Base-by-base conservation (phyloP, 2,113 vertebrate genomes). In the Centropus unirufus region DNA sequence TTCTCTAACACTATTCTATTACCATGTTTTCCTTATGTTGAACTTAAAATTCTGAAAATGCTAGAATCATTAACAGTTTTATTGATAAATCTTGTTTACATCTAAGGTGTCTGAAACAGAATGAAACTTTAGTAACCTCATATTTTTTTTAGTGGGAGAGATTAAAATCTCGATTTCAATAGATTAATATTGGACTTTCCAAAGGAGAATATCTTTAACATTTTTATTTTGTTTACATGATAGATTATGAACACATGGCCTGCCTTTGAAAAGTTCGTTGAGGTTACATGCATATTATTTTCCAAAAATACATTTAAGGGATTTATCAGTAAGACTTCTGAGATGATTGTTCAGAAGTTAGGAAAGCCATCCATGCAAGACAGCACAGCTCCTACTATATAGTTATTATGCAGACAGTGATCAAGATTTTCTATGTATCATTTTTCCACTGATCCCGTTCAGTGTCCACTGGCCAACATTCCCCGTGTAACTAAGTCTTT, bases 171-270 rank as follows among this genome's bases (percentile, higher is more conserved):
- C 83, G 57, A 82, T 21, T 8, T 79, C 34, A 57, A 57, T 62
- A 85, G 54, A 73, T 73, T 54, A 68, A 77, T 49, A 32, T n/a
- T 26, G 27, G 46, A 76, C 52, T 63, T 92, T 44, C 44, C 62
- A 73, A 61, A 79, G 20, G 21, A 91, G 26, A 91, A 79, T 83
- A 76, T 57, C 36, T 91, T 75, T 30, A 87, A 87, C 23, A 6
- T 64, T 87, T 83, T 70, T 54, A 52, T 92, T 94, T 81, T 2
- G 0, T 90, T 95, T 95, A 73, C 21, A 9, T 64, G 54, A 75
- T 24, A 72, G 64, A 91, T 91, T 72, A 78, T 39, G 78, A 92
- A 77, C 87, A 94, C 27, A 75, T 93, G 70, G 49, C 46, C n/a
- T 73, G 8, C 24, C 61, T 62, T 76, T 51, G 27, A 76, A 75